Evolutionary conservation across 2,797 vertebrate genomes (phyloP).

Genomic region (Amphiprion clarkii): DNA sequence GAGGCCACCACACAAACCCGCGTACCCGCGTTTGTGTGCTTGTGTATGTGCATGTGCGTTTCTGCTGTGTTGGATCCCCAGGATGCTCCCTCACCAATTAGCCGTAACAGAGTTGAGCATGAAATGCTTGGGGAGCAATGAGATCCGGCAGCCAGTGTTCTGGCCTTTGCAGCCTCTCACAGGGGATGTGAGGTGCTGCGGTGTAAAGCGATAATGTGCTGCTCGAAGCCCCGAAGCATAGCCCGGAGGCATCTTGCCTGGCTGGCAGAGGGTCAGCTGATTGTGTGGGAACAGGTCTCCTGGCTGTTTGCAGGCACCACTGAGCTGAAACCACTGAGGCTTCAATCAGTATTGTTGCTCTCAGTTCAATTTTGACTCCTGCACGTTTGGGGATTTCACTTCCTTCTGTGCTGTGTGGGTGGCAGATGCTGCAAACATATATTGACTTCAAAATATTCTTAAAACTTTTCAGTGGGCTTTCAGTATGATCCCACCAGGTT

Average conservation of each 20-base stretch:
- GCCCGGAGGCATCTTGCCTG: conserved; percentile 60
- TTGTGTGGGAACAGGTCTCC: conserved; percentile 66
- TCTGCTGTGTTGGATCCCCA: conserved; percentile 61
- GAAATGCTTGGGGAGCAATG: conserved; percentile 55
- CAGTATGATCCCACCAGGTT: not conserved
- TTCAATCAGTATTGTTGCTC: conserved; percentile 58
- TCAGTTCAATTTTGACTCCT: conserved; percentile 61
- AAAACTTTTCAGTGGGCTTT: conserved; percentile 18
- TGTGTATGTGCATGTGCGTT: conserved; percentile 8
- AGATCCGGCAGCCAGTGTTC: conserved; percentile 41
- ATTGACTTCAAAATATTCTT: conserved; percentile 9
- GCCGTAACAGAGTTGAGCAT: conserved; percentile 74
- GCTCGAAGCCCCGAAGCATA: conserved; percentile 58
- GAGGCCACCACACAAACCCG: conserved; percentile 53
- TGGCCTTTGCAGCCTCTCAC: conserved; percentile 34
- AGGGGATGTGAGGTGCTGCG: conserved; percentile 33
- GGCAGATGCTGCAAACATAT: conserved; percentile 27
- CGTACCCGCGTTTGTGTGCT: conserved; percentile 36
- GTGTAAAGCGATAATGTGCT: conserved; percentile 49
- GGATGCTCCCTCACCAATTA: conserved; percentile 81
- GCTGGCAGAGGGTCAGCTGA: conserved; percentile 69
- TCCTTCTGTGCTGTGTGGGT: conserved; percentile 41
- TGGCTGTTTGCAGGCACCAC: conserved; percentile 49
- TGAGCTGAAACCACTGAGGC: conserved; percentile 41
- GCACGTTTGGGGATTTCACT: conserved; percentile 53